Conservation (phyloP, 2,888 invertebrate genomes). For the Glyphotaelius pellucidus region DNA sequence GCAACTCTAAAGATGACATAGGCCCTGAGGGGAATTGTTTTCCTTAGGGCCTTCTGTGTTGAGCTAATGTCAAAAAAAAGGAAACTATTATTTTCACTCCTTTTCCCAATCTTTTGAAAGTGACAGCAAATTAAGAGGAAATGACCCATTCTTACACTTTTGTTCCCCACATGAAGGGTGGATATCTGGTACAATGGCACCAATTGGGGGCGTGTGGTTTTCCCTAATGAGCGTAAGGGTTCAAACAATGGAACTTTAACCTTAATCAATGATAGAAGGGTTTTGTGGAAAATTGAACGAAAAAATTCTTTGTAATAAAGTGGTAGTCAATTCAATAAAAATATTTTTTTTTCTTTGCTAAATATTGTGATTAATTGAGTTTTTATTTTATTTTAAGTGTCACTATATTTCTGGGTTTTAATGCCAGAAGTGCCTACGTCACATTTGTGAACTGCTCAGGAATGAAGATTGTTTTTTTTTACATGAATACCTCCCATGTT, state of each 20-base stretch:
- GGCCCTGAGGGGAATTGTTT: too few relatives aligned
- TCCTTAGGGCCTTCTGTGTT: too few relatives aligned
- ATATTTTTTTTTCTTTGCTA: not conserved
- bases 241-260: not conserved
- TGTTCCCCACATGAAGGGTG: not conserved
- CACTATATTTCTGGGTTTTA: too few relatives aligned
- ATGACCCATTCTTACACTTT: not conserved
- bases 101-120: not conserved
- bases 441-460: too few relatives aligned
- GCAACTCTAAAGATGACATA: too few relatives aligned
- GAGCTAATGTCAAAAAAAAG: too few relatives aligned
- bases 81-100: not conserved
- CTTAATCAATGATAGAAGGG: not conserved
- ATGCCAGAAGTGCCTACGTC: too few relatives aligned
- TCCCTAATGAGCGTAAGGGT: not conserved
- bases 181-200: not conserved
- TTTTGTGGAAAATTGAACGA: not conserved
- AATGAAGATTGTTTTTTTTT: too few relatives aligned
- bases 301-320: not conserved
- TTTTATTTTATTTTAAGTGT: not conserved
- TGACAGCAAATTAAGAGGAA: not conserved
- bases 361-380: not conserved
- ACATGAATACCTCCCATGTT: too few relatives aligned
- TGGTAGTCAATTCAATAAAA: not conserved
- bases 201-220: not conserved